These are phyloP conservation scores for Eriocheir sinensis DNA, from an alignment of 1,140 invertebrate species.

Conservation along the genomic window DNA sequence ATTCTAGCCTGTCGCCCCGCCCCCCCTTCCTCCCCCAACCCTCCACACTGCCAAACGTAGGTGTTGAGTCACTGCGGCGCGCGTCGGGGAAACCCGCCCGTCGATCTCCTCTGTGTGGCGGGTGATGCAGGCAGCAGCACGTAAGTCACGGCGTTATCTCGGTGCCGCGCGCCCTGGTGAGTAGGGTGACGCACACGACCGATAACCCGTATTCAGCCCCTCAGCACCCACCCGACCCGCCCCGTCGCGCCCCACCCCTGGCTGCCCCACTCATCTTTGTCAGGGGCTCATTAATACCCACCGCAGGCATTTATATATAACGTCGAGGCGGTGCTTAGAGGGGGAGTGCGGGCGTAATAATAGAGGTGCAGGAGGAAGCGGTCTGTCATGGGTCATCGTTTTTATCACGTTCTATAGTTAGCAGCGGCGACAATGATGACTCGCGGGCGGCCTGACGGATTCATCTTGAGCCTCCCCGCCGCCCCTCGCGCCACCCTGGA, in stretches of 20 bases:
- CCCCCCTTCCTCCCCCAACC: no score
- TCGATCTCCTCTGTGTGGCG: no score
- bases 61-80: neutral
- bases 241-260: neutral
- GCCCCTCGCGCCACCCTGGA: no score
- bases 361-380: neutral
- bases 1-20: no score
- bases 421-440: neutral
- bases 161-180: no score
- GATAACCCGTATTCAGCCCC: neutral
- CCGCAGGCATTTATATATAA: neutral
- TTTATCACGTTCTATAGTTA: neutral
- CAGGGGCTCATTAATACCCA: neutral
- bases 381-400: neutral
- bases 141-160: no score
- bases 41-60: neutral
- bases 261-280: conserved; percentile 14
- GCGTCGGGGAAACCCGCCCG: no score
- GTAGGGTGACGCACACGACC: no score
- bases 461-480: no score
- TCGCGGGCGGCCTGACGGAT: no score
- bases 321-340: neutral
- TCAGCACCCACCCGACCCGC: neutral
- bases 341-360: neutral
- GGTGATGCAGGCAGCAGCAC: no score